These are phyloP conservation scores for Melipona quadrifasciata DNA, from an alignment of 1,140 invertebrate genomes.

Conservation along the genomic window DNA sequence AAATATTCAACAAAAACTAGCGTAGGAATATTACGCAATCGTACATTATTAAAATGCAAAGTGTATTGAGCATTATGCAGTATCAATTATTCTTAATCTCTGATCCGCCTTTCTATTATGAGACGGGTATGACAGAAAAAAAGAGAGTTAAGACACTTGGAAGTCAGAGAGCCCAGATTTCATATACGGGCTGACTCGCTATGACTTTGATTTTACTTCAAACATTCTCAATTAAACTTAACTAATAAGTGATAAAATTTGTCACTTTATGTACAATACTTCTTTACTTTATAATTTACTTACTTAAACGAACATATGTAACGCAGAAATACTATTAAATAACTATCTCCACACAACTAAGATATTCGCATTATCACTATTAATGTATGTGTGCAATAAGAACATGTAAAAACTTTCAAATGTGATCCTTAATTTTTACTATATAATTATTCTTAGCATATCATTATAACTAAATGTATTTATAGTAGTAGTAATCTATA, in stretches of 20 bases:
- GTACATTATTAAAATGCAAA: conserved; percentile 43
- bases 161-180: conserved; percentile 73
- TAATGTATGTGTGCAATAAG: conserved; percentile 72
- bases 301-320: conserved; percentile 70
- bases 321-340: conserved; percentile 74
- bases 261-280: conserved; percentile 75
- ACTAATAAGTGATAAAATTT: conserved; percentile 70
- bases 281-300: conserved; percentile 73
- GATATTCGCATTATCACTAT: conserved; percentile 68
- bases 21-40: conserved; percentile 22
- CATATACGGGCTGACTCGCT: conserved; percentile 66
- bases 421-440: conserved; percentile 66
- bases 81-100: conserved; percentile 58
- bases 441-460: conserved; percentile 65
- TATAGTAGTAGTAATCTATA: conserved; percentile 74
- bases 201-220: conserved; percentile 77
- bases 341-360: conserved; percentile 69
- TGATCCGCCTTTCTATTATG: conserved; percentile 72
- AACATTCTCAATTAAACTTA: conserved; percentile 74
- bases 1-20: conserved; percentile 30
- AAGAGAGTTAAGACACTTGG: conserved; percentile 77
- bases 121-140: conserved; percentile 73
- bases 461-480: conserved; percentile 69
- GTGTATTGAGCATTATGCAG: conserved; percentile 51
- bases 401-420: conserved; percentile 80